Base-by-base conservation (phyloP, 2,797 vertebrate genomes). In the Catostomus latipinnis region DNA sequence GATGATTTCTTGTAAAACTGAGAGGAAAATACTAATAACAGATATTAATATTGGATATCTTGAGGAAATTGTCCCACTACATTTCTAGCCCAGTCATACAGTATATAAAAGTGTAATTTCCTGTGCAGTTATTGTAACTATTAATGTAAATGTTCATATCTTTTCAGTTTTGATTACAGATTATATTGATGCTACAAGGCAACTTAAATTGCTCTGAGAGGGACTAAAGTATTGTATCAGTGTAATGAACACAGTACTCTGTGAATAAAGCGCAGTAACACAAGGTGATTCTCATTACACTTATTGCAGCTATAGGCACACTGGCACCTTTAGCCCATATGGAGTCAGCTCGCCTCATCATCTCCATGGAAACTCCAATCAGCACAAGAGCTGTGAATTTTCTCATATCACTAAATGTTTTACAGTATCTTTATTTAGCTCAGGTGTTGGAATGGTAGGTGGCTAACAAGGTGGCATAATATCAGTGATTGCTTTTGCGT, bases 331-430 rank as follows among this genome's bases (percentile, higher is more conserved):
- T 16, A n/a, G 78, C 60, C 70, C 78, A 6, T 43, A 52, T 68
- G 57, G 62, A 70, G 56, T 73, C 67, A 56, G 82, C 87, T 76
- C 74, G 7, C 80, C 87, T 81, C 82, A 80, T 82, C n/a, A 87
- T 94, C 89, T 90, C 93, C 93, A 34, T 68, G 91, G 93, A 93
- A 93, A 94, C 93, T 88, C 92, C 94, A 94, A 92, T 92, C 88
- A 91, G 86, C 71, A 75, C 56, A 43, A 70, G 56, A 48, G 83
- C 75, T 58, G 1, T 22, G 11, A 60, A 46, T 10, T 10, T 22
- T 11, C 45, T 52, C 46, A 6, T 8, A 2, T n/a, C 8, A 11
- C 45, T 48, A 13, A 57, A 67, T 66, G 0, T 18, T 16, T 0
- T 11, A 62, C 22, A 11, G 60, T 16, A 12, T 62, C 22, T 62